Conservation (phyloP, 1,140 invertebrate species). For the Campoletis sonorensis region DNA sequence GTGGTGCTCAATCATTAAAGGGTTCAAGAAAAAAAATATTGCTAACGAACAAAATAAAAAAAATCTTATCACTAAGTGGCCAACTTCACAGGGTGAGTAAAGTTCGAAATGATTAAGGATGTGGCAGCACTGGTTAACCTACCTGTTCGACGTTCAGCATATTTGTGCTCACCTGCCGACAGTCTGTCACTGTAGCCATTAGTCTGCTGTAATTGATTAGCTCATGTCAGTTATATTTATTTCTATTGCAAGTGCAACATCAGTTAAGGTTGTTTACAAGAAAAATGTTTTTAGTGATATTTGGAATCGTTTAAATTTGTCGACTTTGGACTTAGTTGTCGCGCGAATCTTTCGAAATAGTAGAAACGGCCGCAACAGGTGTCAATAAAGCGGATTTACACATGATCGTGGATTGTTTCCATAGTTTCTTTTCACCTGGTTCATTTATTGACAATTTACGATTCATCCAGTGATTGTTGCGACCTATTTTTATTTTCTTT, state of each 20-base stretch:
- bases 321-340: not conserved
- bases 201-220: constrained; percentile 42
- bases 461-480: not conserved
- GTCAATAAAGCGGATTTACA: constrained; percentile 16
- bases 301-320: not conserved
- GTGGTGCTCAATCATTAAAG: no score
- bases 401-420: not conserved
- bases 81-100: not conserved
- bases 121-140: constrained; percentile 77
- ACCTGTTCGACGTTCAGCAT: constrained; percentile 27
- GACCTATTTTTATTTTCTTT: constrained; percentile 20
- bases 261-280: constrained; percentile 3
- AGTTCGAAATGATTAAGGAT: constrained; percentile 71
- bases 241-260: not conserved
- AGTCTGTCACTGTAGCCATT: constrained; percentile 43
- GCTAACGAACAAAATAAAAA: not conserved
- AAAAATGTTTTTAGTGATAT: not conserved
- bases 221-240: constrained; percentile 15
- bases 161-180: constrained; percentile 40
- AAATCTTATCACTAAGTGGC: not conserved
- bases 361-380: constrained; percentile 31
- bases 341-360: constrained; percentile 33
- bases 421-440: not conserved
- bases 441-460: constrained; percentile 18
- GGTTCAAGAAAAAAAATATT: not conserved